These are phyloP conservation scores for Pseudochromis fuscus DNA, from an alignment of 2,797 vertebrate genomes.

Conservation along the genomic window DNA sequence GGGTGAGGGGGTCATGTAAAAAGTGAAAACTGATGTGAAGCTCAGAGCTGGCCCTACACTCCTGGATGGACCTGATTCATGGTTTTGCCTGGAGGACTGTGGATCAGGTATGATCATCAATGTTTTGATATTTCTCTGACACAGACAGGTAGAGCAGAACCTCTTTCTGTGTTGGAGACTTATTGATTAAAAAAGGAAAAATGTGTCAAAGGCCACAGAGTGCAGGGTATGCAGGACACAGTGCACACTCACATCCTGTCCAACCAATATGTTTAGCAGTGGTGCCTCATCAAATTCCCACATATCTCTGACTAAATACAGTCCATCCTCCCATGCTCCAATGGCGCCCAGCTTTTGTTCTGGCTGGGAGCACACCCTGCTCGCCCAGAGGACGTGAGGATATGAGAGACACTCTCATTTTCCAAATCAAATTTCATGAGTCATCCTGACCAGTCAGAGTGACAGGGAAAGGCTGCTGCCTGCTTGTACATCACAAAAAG, in stretches of 20 bases:
- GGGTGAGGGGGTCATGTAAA: slow-evolving; percentile 32
- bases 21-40: slow-evolving; percentile 10
- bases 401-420: slow-evolving; percentile 29
- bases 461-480: slow-evolving; percentile 32
- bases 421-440: slow-evolving; percentile 57
- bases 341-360: slow-evolving; percentile 11
- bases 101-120: not conserved
- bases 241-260: slow-evolving; percentile 12
- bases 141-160: no score
- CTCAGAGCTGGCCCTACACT: slow-evolving; percentile 28
- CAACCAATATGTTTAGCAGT: not conserved
- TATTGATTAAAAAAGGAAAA: not conserved
- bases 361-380: slow-evolving; percentile 32
- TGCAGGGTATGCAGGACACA: not conserved
- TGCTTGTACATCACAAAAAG: slow-evolving; percentile 44
- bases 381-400: slow-evolving; percentile 9
- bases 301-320: not conserved
- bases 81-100: slow-evolving; percentile 18
- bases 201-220: slow-evolving; percentile 1
- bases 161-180: not conserved
- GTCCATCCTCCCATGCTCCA: slow-evolving; percentile 5
- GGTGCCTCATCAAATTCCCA: slow-evolving; percentile 1
- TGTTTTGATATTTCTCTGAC: not conserved
- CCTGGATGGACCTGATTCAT: slow-evolving; percentile 6
- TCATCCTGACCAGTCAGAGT: slow-evolving; percentile 52